Evolutionary conservation across 2,113 vertebrate species (phyloP).

Genomic region (Etia nguti): DNA sequence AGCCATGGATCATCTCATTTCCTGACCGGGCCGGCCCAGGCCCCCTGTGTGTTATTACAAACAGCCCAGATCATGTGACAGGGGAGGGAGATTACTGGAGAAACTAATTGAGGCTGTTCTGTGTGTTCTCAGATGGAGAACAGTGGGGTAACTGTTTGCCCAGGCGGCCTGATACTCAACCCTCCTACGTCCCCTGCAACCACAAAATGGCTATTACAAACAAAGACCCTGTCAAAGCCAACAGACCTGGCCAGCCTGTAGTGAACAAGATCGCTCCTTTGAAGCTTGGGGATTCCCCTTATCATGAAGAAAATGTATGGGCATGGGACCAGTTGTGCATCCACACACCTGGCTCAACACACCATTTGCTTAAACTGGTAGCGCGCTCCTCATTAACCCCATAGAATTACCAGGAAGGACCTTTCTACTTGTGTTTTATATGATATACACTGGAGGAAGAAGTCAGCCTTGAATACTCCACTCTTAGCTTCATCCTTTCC

Average conservation of each 20-base stretch:
- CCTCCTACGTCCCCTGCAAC: conserved; percentile 38
- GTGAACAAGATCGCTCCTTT: conserved; percentile 22
- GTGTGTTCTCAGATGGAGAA: conserved; percentile 40
- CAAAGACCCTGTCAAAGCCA: conserved; percentile 57
- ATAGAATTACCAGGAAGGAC: neutral
- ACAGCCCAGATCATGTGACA: conserved; percentile 47
- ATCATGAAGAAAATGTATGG: neutral
- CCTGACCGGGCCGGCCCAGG: conserved; percentile 45
- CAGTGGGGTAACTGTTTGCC: conserved; percentile 64
- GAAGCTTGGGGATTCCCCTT: conserved; percentile 35
- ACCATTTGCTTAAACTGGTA: neutral
- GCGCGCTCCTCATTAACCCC: neutral
- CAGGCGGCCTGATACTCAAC: conserved; percentile 55
- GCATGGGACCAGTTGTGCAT: neutral
- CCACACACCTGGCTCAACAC: conserved; percentile 39
- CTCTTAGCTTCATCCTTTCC: neutral
- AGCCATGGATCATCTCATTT: conserved; percentile 70
- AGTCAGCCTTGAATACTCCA: neutral
- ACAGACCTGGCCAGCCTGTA: conserved; percentile 13
- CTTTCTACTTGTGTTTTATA: neutral
- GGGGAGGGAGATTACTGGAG: conserved; percentile 41
- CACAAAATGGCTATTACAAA: conserved; percentile 59
- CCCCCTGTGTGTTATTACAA: conserved; percentile 66
- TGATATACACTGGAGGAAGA: neutral
- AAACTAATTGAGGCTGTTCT: conserved; percentile 53